Evolutionary conservation across 2,888 invertebrate species (phyloP).

Genomic region (Anthoptus insignis): DNA sequence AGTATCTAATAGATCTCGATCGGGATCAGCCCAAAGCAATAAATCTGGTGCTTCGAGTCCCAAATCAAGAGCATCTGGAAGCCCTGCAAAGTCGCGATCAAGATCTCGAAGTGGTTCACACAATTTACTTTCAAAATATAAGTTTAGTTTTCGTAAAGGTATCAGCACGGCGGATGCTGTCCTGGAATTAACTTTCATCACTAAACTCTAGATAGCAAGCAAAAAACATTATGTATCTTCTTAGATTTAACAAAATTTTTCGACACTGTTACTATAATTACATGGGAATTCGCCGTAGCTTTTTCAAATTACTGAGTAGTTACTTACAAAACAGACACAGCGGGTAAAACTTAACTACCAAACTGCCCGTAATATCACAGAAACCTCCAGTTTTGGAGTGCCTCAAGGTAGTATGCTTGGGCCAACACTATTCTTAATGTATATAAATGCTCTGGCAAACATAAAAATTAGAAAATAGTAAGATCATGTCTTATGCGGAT

Average conservation of each 20-base stretch:
- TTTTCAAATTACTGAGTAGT: not conserved
- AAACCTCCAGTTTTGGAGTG: not conserved
- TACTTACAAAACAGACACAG: not conserved
- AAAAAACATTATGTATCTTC: not conserved
- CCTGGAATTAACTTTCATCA: no score
- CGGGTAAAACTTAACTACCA: not conserved
- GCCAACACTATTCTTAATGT: not conserved
- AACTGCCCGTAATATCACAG: not conserved
- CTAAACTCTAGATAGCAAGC: slow-evolving; percentile 64
- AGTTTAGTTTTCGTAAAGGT: no score
- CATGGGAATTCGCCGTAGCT: not conserved
- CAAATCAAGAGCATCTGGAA: slow-evolving; percentile 77
- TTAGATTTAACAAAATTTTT: slow-evolving; percentile 1
- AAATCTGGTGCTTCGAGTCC: slow-evolving; percentile 80
- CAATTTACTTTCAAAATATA: no score
- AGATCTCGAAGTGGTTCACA: slow-evolving; percentile 69
- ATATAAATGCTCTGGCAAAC: not conserved
- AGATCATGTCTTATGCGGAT: not conserved
- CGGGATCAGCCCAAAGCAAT: slow-evolving; percentile 76
- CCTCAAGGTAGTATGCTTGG: slow-evolving; percentile 3
- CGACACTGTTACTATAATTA: no score
- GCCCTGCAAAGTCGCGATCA: slow-evolving; percentile 72
- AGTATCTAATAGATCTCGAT: slow-evolving; percentile 67
- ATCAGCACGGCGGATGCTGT: no score
- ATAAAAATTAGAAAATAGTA: not conserved